These are phyloP conservation scores for Pachycephus smyrnensis DNA, from an alignment of 2,888 invertebrate species.

Conservation along the genomic window DNA sequence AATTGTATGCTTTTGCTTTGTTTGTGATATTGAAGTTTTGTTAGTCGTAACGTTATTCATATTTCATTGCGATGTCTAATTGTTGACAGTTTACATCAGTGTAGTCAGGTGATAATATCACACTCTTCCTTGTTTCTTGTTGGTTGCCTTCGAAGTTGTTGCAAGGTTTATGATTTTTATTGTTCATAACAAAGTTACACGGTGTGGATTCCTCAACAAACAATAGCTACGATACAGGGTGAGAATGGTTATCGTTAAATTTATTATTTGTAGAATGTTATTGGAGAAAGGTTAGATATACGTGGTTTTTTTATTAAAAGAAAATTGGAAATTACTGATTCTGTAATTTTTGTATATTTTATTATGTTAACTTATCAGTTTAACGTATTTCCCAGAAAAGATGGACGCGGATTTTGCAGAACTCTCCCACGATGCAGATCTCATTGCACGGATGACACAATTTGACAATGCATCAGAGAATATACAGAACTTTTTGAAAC, in stretches of 20 bases:
- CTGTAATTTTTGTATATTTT: background rate
- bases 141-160: background rate
- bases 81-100: too few species aligned
- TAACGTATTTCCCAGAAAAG: constrained; percentile 7
- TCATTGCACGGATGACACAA: constrained; percentile 49
- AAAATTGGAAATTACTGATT: background rate
- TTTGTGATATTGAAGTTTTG: too few species aligned
- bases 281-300: background rate
- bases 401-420: constrained; percentile 56
- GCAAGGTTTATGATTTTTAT: background rate
- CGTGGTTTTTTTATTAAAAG: background rate
- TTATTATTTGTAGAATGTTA: background rate
- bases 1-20: too few species aligned
- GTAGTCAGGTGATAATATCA: too few species aligned
- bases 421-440: constrained; percentile 49
- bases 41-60: too few species aligned
- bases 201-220: background rate
- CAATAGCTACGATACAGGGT: background rate
- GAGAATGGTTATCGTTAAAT: background rate
- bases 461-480: constrained; percentile 46
- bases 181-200: background rate
- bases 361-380: background rate
- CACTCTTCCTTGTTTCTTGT: too few species aligned
- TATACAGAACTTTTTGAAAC: constrained; percentile 50
- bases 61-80: too few species aligned